phyloP scores from a whole-genome alignment of 2,888 invertebrate species.

The Xestia sexstrigata region DNA sequence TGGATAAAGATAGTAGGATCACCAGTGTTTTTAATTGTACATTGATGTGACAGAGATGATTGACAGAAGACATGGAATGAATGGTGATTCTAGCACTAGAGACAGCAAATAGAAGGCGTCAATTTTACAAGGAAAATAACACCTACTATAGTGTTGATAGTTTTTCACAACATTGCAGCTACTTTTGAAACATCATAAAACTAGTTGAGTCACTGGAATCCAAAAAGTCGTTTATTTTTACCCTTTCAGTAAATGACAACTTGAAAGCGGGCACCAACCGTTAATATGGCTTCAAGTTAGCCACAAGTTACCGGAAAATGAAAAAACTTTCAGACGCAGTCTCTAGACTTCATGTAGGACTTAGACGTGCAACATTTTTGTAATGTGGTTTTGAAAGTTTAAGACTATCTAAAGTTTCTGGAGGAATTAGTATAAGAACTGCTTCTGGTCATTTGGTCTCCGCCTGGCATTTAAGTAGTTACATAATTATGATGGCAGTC shows the following conservation, averaged over 20 bases:
- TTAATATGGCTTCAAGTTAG: constrained; percentile 25
- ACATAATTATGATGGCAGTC: no score
- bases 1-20: neutral
- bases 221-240: neutral
- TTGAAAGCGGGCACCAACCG: constrained; percentile 3
- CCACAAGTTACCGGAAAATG: constrained; percentile 35
- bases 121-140: constrained; percentile 19
- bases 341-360: constrained; percentile 4
- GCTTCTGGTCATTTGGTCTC: neutral
- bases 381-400: constrained; percentile 25
- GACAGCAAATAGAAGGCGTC: neutral
- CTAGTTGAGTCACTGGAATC: neutral
- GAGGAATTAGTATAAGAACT: neutral
- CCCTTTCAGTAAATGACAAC: neutral
- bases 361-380: constrained; percentile 7
- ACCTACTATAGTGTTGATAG: neutral
- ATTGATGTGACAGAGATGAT: neutral
- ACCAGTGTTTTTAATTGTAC: neutral
- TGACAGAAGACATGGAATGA: neutral
- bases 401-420: constrained; percentile 5
- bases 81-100: neutral
- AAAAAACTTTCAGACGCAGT: constrained; percentile 47
- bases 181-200: neutral
- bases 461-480: no score
- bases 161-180: constrained; percentile 19